A percentile compares a stretch with the other conserved stretches of the same genome.
phyloP scores from a whole-genome alignment of 2,888 invertebrate genomes.

The Himalopsyche kuldschensis region DNA sequence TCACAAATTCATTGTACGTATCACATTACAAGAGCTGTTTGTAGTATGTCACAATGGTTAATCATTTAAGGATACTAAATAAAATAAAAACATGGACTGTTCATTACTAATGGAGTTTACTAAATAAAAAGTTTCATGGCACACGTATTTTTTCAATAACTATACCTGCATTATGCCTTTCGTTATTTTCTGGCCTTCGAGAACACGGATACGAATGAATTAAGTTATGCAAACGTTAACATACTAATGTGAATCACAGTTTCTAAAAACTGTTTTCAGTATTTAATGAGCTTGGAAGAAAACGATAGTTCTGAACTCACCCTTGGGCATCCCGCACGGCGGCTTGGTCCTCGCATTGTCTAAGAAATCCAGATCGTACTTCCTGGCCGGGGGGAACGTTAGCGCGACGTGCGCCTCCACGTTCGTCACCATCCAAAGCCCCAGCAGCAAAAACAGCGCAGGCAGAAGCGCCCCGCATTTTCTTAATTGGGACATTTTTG shows the following conservation, averaged over 20 bases:
- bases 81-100: too few relatives aligned
- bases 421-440: slow-evolving; percentile 4
- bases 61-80: too few relatives aligned
- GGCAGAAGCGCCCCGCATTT: neutral
- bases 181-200: too few relatives aligned
- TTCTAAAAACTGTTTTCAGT: too few relatives aligned
- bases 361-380: slow-evolving; percentile 88
- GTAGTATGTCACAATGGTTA: too few relatives aligned
- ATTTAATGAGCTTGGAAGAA: neutral
- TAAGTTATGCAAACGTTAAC: neutral
- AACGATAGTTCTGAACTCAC: slow-evolving; percentile 55
- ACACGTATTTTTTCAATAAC: too few relatives aligned
- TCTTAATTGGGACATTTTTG: neutral
- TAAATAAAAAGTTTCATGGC: too few relatives aligned
- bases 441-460: slow-evolving; percentile 3
- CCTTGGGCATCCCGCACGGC: slow-evolving; percentile 95
- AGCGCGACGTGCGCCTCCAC: slow-evolving; percentile 73
- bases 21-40: too few relatives aligned
- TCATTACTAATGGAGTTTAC: too few relatives aligned
- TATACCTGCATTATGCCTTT: too few relatives aligned
- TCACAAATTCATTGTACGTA: too few relatives aligned
- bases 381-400: slow-evolving; percentile 86
- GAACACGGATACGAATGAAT: too few relatives aligned
- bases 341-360: slow-evolving; percentile 87
- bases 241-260: neutral